Conservation (phyloP, 2,888 invertebrate genomes). For the Aleiodes leptofemur region DNA sequence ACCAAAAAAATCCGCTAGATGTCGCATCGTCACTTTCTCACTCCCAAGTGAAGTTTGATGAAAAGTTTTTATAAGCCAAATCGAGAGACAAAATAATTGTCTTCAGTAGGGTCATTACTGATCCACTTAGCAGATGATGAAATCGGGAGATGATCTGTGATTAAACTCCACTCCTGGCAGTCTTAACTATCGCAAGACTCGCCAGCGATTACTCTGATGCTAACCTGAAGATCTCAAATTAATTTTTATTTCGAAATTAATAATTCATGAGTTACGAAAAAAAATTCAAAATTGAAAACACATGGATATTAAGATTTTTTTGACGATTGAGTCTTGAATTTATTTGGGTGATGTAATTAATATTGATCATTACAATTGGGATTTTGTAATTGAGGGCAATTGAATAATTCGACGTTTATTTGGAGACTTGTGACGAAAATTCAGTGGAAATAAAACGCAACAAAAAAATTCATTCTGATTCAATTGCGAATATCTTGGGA, state of each 20-base stretch:
- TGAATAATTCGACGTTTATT: no score
- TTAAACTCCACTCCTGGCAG: conserved; percentile 67
- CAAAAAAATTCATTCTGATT: no score
- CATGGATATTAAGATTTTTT: background rate
- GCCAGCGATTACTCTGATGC: conserved; percentile 68
- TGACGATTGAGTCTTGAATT: no score
- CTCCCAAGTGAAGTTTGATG: conserved; percentile 49
- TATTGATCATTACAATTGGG: no score
- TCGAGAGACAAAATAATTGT: conserved; percentile 35
- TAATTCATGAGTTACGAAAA: background rate
- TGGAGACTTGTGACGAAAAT: no score
- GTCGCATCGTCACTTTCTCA: conserved; percentile 35
- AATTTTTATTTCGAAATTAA: background rate
- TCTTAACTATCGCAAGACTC: conserved; percentile 64
- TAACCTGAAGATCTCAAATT: conserved; percentile 59
- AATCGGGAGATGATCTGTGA: conserved; percentile 67
- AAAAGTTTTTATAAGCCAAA: conserved; percentile 37
- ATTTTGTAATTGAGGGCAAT: no score
- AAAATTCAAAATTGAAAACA: background rate
- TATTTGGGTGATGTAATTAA: no score
- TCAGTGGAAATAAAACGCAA: no score
- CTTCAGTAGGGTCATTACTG: conserved; percentile 72
- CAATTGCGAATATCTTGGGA: no score
- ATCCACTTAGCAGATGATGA: conserved; percentile 72
- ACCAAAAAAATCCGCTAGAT: conserved; percentile 32